Conservation (phyloP, 2,113 vertebrate genomes). For the Capreolus pygargus region DNA sequence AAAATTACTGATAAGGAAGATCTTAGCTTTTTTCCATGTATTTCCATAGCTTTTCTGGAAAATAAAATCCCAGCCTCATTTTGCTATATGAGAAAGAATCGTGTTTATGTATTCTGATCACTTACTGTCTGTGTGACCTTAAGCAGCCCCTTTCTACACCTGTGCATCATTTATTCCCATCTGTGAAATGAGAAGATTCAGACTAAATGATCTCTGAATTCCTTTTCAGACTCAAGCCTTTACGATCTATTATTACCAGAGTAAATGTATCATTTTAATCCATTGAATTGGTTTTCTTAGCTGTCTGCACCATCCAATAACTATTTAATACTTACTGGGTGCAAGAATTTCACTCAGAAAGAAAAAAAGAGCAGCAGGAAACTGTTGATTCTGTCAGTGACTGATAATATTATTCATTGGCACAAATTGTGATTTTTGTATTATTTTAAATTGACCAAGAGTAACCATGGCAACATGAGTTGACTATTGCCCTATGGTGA, state of each 20-base stretch:
- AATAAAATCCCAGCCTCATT: neutral
- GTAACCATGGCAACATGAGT: constrained; percentile 53
- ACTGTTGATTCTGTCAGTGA: constrained; percentile 1
- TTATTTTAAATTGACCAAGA: constrained; percentile 10
- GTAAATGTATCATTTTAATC: neutral
- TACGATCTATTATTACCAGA: neutral
- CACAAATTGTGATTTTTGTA: constrained; percentile 21
- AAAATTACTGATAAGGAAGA: neutral
- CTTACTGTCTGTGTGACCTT: neutral
- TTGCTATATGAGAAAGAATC: neutral
- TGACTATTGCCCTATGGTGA: constrained; percentile 16
- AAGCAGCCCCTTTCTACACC: neutral
- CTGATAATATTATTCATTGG: constrained; percentile 28
- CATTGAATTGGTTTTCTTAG: constrained; percentile 26
- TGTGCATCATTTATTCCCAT: neutral
- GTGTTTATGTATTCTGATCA: neutral
- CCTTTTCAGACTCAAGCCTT: neutral
- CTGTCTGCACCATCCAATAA: neutral
- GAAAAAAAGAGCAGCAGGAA: constrained; percentile 31
- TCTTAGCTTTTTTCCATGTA: neutral
- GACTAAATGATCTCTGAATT: constrained; percentile 18
- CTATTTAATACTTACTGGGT: neutral
- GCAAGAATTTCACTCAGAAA: neutral
- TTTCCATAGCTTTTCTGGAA: neutral
- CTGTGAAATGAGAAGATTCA: constrained; percentile 3